Evolutionary conservation across 1,140 invertebrate genomes (phyloP).

Genomic region (Melipona quadrifasciata): DNA sequence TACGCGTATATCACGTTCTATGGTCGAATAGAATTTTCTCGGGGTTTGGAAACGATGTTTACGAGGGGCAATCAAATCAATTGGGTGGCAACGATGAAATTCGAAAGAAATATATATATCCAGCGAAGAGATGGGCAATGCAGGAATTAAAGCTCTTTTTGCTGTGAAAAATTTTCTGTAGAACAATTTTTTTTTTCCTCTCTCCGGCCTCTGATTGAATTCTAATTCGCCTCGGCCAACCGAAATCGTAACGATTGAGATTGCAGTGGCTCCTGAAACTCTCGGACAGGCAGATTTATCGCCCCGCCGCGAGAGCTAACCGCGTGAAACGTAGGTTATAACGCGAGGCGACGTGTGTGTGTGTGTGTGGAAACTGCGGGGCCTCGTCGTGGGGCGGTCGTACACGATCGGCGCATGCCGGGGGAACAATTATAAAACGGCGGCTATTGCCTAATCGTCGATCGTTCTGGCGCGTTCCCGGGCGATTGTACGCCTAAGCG

Average conservation of each 20-base stretch:
- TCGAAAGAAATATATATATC: too few relatives aligned
- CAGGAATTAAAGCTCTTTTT: too few relatives aligned
- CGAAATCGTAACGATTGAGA: neutral
- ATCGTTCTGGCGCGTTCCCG: conserved; percentile 49
- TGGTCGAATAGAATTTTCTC: neutral
- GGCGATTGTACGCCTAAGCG: conserved; percentile 66
- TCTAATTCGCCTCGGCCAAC: too few relatives aligned
- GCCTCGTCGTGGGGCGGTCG: conserved; percentile 31
- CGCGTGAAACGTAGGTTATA: conserved; percentile 35
- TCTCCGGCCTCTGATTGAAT: neutral
- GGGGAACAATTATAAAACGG: conserved; percentile 69
- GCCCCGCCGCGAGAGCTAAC: neutral
- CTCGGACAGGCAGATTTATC: conserved; percentile 1
- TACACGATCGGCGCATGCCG: conserved; percentile 59
- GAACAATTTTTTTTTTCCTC: too few relatives aligned
- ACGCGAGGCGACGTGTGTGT: neutral
- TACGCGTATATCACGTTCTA: neutral
- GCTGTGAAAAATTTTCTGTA: too few relatives aligned
- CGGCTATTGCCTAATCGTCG: conserved; percentile 62
- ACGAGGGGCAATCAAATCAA: neutral
- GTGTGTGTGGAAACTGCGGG: conserved; percentile 54
- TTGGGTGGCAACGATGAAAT: neutral
- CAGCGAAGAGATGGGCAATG: too few relatives aligned
- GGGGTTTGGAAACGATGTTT: neutral
- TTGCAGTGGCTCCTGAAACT: neutral